These are phyloP conservation scores for Aquatica leii DNA, from an alignment of 2,888 invertebrate genomes.

Conservation along the genomic window DNA sequence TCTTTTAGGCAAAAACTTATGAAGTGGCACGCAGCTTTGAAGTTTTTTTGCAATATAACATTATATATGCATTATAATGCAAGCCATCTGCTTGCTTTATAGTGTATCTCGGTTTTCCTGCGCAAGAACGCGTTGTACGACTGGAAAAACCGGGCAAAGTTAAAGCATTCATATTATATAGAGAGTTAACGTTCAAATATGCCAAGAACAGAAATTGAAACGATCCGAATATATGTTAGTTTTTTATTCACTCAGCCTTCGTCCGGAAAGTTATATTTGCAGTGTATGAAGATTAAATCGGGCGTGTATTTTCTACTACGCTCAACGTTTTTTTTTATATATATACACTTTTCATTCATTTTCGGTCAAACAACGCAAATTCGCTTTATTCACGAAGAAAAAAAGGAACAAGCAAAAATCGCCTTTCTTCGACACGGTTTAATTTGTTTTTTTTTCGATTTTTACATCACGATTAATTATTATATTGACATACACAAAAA, in stretches of 20 bases:
- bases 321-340: conserved; percentile 10
- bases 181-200: conserved; percentile 62
- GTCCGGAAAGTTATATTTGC: conserved; percentile 36
- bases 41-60: conserved; percentile 61
- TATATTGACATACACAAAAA: too few relatives aligned
- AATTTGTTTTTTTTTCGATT: too few relatives aligned
- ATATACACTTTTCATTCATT: background rate
- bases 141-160: conserved; percentile 57
- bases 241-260: conserved; percentile 48
- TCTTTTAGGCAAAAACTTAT: conserved; percentile 19
- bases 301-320: conserved; percentile 29
- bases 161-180: conserved; percentile 62
- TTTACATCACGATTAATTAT: too few relatives aligned
- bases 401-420: too few relatives aligned
- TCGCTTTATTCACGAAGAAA: too few relatives aligned
- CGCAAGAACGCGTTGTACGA: conserved; percentile 53
- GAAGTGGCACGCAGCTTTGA: conserved; percentile 46
- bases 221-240: conserved; percentile 60
- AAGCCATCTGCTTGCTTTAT: conserved; percentile 51
- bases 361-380: background rate
- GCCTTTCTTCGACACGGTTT: too few relatives aligned
- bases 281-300: conserved; percentile 37
- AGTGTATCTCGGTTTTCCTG: conserved; percentile 44
- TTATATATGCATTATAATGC: conserved; percentile 62
- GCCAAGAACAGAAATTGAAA: conserved; percentile 63